phyloP scores from a whole-genome alignment of 1,140 invertebrate species.

The Wiebesia pumilae region DNA sequence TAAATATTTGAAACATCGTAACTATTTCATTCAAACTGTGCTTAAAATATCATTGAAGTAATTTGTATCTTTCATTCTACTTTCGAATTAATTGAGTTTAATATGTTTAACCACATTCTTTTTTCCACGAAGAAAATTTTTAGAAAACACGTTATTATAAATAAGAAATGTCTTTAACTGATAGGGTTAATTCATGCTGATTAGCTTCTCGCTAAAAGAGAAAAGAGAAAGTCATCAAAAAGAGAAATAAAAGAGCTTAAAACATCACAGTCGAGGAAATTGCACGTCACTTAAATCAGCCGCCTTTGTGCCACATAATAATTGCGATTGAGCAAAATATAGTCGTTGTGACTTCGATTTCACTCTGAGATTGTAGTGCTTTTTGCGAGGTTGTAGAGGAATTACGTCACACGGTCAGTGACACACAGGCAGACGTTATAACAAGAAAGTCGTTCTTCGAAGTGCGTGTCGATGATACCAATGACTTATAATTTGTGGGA shows the following conservation, averaged over 20 bases:
- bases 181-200: background rate
- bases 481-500: background rate
- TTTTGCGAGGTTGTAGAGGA: background rate
- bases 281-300: slow-evolving; percentile 1
- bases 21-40: no score
- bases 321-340: slow-evolving; percentile 17
- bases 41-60: background rate
- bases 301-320: background rate
- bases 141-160: background rate
- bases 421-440: background rate
- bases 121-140: background rate
- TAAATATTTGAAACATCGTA: no score
- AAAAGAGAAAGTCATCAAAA: background rate
- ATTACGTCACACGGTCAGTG: slow-evolving; percentile 5
- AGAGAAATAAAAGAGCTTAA: background rate
- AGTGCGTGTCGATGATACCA: slow-evolving; percentile 27
- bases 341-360: slow-evolving; percentile 35
- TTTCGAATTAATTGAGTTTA: background rate
- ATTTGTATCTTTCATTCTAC: background rate
- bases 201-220: background rate
- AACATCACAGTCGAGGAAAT: background rate
- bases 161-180: background rate
- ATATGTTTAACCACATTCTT: background rate
- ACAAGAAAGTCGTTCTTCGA: slow-evolving; percentile 9
- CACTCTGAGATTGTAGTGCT: slow-evolving; percentile 8